These are phyloP conservation scores for Eurystomus gularis DNA, from an alignment of 2,113 vertebrate genomes.

Conservation along the genomic window DNA sequence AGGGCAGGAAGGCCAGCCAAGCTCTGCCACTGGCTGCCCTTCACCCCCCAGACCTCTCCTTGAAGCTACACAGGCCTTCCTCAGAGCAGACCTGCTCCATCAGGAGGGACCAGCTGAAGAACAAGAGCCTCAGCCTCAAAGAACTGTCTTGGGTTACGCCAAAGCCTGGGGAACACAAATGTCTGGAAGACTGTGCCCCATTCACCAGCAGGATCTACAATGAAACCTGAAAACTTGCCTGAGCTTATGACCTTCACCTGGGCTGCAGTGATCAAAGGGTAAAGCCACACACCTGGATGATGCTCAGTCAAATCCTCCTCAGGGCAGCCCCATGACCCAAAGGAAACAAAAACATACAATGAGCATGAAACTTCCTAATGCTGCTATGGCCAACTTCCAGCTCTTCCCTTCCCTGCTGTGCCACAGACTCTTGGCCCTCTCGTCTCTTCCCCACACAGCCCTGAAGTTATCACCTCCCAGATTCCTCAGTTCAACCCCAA, in stretches of 20 bases:
- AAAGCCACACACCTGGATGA: background rate
- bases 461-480: background rate
- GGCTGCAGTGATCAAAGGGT: background rate
- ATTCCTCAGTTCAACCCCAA: background rate
- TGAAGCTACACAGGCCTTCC: background rate
- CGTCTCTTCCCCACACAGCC: background rate
- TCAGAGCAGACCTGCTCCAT: background rate
- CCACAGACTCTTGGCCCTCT: background rate
- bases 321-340: background rate
- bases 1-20: background rate
- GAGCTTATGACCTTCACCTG: background rate
- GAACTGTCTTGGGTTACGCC: background rate
- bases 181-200: rapidly evolving
- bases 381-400: background rate
- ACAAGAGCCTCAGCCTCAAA: background rate
- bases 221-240: background rate
- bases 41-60: background rate
- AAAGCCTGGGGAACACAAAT: background rate
- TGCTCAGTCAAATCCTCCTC: background rate
- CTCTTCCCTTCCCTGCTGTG: background rate
- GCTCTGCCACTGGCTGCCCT: background rate
- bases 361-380: background rate
- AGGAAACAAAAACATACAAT: background rate
- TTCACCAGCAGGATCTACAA: too few relatives aligned
- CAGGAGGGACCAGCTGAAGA: background rate